Base-by-base conservation (phyloP, 1,140 invertebrate genomes). In the Oreohelix idahoensis region DNA sequence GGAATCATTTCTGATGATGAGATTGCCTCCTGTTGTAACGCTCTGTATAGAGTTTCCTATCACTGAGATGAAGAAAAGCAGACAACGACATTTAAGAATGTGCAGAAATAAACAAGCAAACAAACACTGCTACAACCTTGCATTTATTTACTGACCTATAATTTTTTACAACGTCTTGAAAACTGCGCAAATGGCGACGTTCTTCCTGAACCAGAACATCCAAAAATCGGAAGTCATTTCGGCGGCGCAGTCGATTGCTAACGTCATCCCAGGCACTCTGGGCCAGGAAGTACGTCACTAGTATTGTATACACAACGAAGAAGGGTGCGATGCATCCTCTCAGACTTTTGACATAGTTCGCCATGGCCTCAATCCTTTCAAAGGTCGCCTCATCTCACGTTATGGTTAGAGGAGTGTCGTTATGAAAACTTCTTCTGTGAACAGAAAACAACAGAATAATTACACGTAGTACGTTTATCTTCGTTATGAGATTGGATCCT, bases 141-240 rank as follows among this genome's bases (percentile, higher is more conserved):
- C 42, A 45, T 58, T 8, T 23, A 58, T 20, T 10, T 58, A 2
- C 77, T 49, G 66, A 81, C 79, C 79, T 35, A 32, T 81, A 58
- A 38, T n/a, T 81, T 66, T 71, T 29, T 1, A 81, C 51, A 29
- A 81, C 51, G 66, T 71, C 45, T 35, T 81, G n/a, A 45, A 81
- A 70, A 39, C 79, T 81, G 53, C 45, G 29, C 15, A 81, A n/a
- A 45, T 81, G 79, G 35, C 79, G 63, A 4, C 79, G 36, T 66
- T 81, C 79, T 53, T 81, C 79, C 42, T 81, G 79, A 5, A 71
- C 63, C 63, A 81, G 39, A 17, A 81, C 69, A 36, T 81, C 69
- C 17, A 81, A n/a, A 39, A 79, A 69, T 26, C 32, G 36, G 66
- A 35, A 53, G 42, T 71, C 42, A 26, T 71, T 71, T 39, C 69